Evolutionary conservation across 2,113 vertebrate species (phyloP), one percentile per base, ranked within the genome.

Genomic region (Psettodes erumei): DNA sequence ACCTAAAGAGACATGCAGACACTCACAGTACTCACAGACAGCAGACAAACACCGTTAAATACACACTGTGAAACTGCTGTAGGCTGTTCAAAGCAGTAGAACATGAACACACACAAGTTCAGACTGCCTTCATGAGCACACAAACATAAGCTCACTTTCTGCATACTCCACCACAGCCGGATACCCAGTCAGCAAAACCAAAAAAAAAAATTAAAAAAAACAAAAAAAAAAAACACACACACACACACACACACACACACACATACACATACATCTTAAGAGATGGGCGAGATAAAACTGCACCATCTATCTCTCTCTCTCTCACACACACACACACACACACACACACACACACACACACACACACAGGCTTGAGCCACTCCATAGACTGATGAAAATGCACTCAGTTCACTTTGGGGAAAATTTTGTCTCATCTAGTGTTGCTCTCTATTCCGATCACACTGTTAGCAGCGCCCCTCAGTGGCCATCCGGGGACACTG

Each of bases 401-500:
- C 35, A 37, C 19, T 64, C 33, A 28, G 30, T 32, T 78, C 25
- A 23, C 40, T 40, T 28, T 16, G 2, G 18, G 38, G 33, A 53
- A 58, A 40, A 47, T n/a, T n/a, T n/a, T 53, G 5, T n/a, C 16
- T 51, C 16, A 35, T 28, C 28, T 59, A 62, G 25, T 4, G 35
- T 42, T 8, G 5, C n/a, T 53, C 27, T 48, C n/a, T 65, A 42
- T 23, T 45, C 28, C 19, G 18, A 47, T 40, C 32, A 18, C 30
- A n/a, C 2, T 3, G 62, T 48, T 48, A 55, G n/a, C 25, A 47
- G 42, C 21, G 72, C 55, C 72, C 13, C 56, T 7, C 3, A 71
- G 54, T 77, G 81, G 81, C 12, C 38, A 28, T 13, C 5, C 55
- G 6, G 12, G 9, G 38, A 21, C 23, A 79, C 45, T 28, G 40